These are phyloP conservation scores for Rhopalosiphum maidis DNA, from an alignment of 1,140 invertebrate species.

Conservation along the genomic window DNA sequence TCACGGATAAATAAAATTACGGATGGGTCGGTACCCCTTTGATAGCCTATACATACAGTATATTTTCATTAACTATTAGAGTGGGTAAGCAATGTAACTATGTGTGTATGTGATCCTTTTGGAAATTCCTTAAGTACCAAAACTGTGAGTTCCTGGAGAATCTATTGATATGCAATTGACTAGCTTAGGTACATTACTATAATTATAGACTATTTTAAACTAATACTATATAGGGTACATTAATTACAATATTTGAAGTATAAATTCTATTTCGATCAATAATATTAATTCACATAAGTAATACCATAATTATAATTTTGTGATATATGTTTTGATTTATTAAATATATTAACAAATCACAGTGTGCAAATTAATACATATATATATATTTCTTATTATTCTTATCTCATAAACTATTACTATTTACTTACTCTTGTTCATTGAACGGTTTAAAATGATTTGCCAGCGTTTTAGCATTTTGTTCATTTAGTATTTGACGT, in stretches of 20 bases:
- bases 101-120: neutral
- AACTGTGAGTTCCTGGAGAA: neutral
- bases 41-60: neutral
- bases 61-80: neutral
- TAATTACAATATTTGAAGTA: neutral
- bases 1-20: neutral
- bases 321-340: neutral
- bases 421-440: conserved; percentile 54
- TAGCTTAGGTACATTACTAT: neutral
- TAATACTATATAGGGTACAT: neutral
- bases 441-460: conserved; percentile 42
- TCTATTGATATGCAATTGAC: neutral
- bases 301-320: neutral
- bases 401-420: neutral
- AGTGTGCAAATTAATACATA: neutral
- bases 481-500: conserved; percentile 44
- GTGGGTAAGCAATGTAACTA: neutral
- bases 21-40: neutral
- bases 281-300: neutral
- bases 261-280: neutral
- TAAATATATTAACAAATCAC: neutral
- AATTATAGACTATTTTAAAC: neutral
- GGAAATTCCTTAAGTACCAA: neutral
- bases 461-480: conserved; percentile 45
- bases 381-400: neutral